Evolutionary conservation across 2,888 invertebrate species (phyloP).

Genomic region (Dolichopus griseipennis): DNA sequence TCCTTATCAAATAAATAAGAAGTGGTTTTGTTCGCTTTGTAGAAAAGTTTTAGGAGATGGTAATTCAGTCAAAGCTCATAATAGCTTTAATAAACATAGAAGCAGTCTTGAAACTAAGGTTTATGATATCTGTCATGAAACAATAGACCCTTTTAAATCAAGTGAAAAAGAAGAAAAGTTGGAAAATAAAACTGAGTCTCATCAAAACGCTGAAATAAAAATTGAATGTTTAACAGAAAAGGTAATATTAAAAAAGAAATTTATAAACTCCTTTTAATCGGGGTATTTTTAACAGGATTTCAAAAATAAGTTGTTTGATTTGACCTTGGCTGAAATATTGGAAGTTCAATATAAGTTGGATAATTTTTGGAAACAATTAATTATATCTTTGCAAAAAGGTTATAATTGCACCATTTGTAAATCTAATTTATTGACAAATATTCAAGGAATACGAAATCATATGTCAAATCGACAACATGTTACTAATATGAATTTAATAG

Average conservation of each 20-base stretch:
- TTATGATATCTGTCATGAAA: neutral
- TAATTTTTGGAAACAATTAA: neutral
- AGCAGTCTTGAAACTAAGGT: neutral
- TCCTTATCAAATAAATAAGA: neutral
- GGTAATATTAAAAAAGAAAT: too few relatives aligned
- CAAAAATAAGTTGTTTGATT: neutral
- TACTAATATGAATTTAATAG: neutral
- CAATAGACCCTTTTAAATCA: neutral
- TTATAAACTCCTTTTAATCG: neutral
- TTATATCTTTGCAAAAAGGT: neutral
- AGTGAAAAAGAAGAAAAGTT: neutral
- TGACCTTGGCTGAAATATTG: neutral
- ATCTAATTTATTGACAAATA: neutral
- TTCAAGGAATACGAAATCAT: neutral
- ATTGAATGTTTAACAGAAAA: too few relatives aligned
- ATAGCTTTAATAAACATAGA: neutral
- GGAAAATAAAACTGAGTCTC: neutral
- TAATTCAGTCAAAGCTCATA: neutral
- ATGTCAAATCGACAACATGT: neutral
- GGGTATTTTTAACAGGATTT: neutral
- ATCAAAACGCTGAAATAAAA: too few relatives aligned
- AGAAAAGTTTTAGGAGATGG: neutral
- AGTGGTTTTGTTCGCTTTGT: neutral
- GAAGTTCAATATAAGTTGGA: neutral
- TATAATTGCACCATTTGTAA: slow-evolving; percentile 9